Conservation (phyloP, 1,140 invertebrate genomes). For the Ceratoteleas bidentatus region DNA sequence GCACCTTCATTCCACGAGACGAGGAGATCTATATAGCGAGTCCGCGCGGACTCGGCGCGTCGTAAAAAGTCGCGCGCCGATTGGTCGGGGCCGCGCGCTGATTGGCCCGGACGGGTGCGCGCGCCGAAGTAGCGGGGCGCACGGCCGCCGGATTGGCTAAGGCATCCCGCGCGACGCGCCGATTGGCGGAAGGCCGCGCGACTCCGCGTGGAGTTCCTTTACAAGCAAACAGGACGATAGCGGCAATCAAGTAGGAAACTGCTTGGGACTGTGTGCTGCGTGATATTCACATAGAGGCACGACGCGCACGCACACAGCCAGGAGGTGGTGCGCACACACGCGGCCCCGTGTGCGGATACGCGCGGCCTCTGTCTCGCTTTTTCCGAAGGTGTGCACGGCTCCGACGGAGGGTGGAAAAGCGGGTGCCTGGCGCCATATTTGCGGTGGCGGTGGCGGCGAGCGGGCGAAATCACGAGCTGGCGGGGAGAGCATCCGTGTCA, state of each 20-base stretch:
- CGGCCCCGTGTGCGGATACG: conserved; percentile 25
- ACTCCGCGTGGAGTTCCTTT: no score
- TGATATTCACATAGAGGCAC: conserved; percentile 79
- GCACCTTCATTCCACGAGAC: conserved; percentile 80
- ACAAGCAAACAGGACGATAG: conserved; percentile 77
- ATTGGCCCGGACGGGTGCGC: no score
- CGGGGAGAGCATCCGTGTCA: conserved; percentile 78
- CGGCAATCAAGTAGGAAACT: conserved; percentile 82
- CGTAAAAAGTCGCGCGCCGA: no score
- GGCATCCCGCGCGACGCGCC: no score
- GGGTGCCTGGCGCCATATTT: conserved; percentile 81
- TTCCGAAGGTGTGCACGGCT: conserved; percentile 55
- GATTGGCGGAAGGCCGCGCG: no score
- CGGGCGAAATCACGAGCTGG: conserved; percentile 79
- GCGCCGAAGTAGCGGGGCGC: no score
- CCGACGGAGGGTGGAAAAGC: conserved; percentile 76
- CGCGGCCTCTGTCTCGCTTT: conserved; percentile 59
- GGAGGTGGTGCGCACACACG: conserved; percentile 60
- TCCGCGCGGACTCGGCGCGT: no score
- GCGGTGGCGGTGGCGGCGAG: conserved; percentile 79
- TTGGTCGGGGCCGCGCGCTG: no score
- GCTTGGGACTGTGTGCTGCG: conserved; percentile 80
- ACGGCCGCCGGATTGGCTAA: no score
- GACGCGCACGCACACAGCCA: conserved; percentile 58
- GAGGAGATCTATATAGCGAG: conserved; percentile 65